phyloP scores from a whole-genome alignment of 1,140 invertebrate genomes.

The Drosophila fuyamai region DNA sequence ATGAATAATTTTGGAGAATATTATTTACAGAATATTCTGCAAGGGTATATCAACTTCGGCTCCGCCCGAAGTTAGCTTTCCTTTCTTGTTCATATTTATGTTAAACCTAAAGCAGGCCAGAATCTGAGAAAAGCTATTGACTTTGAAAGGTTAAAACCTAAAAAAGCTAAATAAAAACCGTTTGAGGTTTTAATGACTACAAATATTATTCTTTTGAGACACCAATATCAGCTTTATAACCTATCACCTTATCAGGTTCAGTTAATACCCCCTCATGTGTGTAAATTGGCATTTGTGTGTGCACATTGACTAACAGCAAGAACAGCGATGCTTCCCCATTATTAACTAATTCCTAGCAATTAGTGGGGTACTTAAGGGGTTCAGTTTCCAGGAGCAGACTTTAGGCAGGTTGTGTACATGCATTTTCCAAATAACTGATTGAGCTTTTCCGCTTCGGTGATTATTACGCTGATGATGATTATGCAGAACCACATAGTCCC shows the following conservation, averaged over 20 bases:
- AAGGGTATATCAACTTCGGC: no score
- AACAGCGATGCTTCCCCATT: slow-evolving; percentile 26
- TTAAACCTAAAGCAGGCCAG: no score
- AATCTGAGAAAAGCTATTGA: no score
- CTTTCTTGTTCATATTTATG: no score
- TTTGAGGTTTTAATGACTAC: neutral
- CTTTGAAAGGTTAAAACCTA: no score
- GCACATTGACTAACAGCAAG: slow-evolving; percentile 44
- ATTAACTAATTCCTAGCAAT: slow-evolving; percentile 39
- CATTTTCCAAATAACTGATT: slow-evolving; percentile 49
- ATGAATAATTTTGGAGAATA: no score
- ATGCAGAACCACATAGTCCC: slow-evolving; percentile 84
- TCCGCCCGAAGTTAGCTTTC: no score
- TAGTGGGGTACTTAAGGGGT: slow-evolving; percentile 13
- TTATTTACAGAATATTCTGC: no score
- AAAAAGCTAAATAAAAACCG: no score
- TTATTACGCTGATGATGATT: slow-evolving; percentile 12
- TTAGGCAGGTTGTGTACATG: slow-evolving; percentile 22
- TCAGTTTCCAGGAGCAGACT: slow-evolving; percentile 14
- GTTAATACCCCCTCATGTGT: slow-evolving; percentile 1
- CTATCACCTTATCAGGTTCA: neutral
- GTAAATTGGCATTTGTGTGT: slow-evolving; percentile 53
- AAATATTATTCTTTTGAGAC: neutral
- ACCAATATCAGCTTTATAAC: neutral
- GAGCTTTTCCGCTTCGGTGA: slow-evolving; percentile 39